These are phyloP conservation scores for Chelonus insularis DNA, from an alignment of 1,140 invertebrate species.

Conservation along the genomic window DNA sequence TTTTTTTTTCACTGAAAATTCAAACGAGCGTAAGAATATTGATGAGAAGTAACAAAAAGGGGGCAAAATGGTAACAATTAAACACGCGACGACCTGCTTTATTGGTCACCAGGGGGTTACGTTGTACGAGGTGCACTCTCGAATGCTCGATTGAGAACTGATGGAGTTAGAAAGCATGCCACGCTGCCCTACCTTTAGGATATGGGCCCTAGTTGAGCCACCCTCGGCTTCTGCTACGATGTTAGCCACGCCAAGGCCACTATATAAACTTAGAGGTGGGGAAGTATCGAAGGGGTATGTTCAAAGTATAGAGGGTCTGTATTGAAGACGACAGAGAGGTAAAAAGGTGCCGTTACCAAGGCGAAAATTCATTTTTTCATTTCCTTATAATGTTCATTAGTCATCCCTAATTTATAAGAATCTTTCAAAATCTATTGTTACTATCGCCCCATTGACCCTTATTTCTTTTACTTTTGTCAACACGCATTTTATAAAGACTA, in stretches of 20 bases:
- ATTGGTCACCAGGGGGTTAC: slow-evolving; percentile 11
- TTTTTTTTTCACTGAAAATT: background rate
- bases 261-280: background rate
- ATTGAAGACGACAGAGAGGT: slow-evolving; percentile 5
- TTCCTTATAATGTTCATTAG: too few species aligned
- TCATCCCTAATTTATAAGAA: too few species aligned
- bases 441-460: too few species aligned
- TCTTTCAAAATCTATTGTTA: too few species aligned
- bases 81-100: slow-evolving; percentile 13
- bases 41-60: background rate
- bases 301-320: background rate
- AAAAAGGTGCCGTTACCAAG: too few species aligned
- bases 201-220: background rate
- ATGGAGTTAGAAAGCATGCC: slow-evolving; percentile 29
- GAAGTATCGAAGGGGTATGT: background rate
- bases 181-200: slow-evolving; percentile 27
- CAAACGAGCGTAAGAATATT: background rate
- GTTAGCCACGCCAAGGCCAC: slow-evolving; percentile 27
- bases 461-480: too few species aligned
- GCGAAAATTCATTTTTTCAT: too few species aligned
- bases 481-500: too few species aligned
- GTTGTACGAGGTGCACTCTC: slow-evolving; percentile 13
- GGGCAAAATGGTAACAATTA: background rate
- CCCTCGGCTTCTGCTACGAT: slow-evolving; percentile 18
- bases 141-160: slow-evolving; percentile 31